Evolutionary conservation across 1,140 invertebrate species (phyloP), one percentile per base, ranked within the genome.

Genomic region (Trichonephila inaurata): DNA sequence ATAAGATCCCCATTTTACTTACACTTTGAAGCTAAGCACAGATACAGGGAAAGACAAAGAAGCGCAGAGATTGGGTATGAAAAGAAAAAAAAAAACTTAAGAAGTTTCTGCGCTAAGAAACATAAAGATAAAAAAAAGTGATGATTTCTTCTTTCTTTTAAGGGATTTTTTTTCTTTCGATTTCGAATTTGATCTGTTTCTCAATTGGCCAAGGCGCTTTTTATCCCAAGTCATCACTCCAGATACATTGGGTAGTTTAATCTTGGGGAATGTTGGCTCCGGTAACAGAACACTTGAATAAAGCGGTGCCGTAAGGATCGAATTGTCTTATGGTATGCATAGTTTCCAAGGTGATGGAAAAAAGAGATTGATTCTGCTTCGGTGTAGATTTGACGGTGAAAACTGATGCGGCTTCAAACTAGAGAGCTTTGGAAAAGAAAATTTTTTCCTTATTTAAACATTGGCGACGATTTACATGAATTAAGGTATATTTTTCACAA

Each of bases 141-240:
- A 51, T 51, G 7, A 10, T 12, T 51, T 51, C 51, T 51, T 51
- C 51, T 10, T 51, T 12, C 51, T 51, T 51, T 51, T 40, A 40
- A 40, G 24, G 10, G 28, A 28, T 72, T 40, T 72, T 72, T 72
- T 72, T 33, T 18, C 72, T 77, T 19, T 28, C 72, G 24, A 33
- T 83, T 83, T 83, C 82, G 82, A 83, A 83, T 83, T 83, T 83
- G 44, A 58, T 83, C 82, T 60, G 82, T 83, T 58, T 60, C 82
- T 83, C 82, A 83, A 83, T 83, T 83, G 82, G 82, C 82, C 44
- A 60, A 83, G 44, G 82, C 82, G 82, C 24, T 83, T 51, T 24
- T 60, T 58, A 83, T 44, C 82, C 82, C 82, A 83, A 83, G 82
- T 83, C 82, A 83, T 83, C 82, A 83, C 82, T 83, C 44, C 82